Conservation (phyloP, 2,888 invertebrate genomes). For the Cepaea hortensis region DNA sequence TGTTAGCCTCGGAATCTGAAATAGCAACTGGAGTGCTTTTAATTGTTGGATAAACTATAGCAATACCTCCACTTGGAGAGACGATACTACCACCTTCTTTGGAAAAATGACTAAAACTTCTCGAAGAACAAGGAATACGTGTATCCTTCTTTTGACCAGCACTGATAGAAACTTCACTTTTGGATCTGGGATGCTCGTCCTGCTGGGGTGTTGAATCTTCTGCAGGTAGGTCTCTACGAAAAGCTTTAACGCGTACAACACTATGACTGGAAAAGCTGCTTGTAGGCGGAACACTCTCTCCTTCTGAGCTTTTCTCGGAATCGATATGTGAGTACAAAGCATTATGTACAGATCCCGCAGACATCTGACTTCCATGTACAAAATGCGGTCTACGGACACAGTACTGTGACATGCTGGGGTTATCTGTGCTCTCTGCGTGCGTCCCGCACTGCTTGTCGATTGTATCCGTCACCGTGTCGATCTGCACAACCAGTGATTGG, state of each 20-base stretch:
- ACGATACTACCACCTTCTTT: background rate
- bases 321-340: background rate
- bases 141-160: background rate
- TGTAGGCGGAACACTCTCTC: background rate
- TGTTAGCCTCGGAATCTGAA: background rate
- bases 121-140: background rate
- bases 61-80: slow-evolving; percentile 13
- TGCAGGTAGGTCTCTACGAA: background rate
- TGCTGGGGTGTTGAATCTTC: background rate
- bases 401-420: slow-evolving; percentile 2
- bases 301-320: background rate
- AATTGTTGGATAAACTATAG: slow-evolving; percentile 25
- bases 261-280: background rate
- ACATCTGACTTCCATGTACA: background rate
- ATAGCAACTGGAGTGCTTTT: background rate
- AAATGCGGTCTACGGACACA: slow-evolving; percentile 27
- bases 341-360: background rate
- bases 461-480: slow-evolving; percentile 38
- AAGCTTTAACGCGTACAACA: background rate
- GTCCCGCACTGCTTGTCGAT: slow-evolving; percentile 36
- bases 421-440: background rate
- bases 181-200: background rate
- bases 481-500: slow-evolving; percentile 37
- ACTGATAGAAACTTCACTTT: background rate
- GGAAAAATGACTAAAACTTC: slow-evolving; percentile 7